Conservation (phyloP, 1,140 invertebrate species). For the Listronotus bonariensis region DNA sequence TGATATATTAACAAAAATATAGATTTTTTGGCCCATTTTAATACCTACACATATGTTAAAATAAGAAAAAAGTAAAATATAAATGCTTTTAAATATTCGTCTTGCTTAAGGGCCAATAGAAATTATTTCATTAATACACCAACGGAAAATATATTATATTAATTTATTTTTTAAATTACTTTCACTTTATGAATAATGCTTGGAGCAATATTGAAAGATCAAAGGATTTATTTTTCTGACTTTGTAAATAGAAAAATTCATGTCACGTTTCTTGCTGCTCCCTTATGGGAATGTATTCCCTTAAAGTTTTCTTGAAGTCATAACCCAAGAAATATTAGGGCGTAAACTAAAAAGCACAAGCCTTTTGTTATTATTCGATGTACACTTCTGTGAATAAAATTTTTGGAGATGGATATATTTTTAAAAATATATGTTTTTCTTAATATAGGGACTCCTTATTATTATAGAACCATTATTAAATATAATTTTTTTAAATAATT, state of each 20-base stretch:
- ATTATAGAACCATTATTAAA: too few relatives aligned
- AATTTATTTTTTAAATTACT: constrained; percentile 26
- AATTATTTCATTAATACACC: too few relatives aligned
- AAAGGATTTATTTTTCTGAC: constrained; percentile 26
- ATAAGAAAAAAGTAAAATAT: too few relatives aligned
- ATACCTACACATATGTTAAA: too few relatives aligned
- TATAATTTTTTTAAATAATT: too few relatives aligned
- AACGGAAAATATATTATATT: not conserved
- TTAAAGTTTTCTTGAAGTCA: constrained; percentile 21
- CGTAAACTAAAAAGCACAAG: constrained; percentile 21
- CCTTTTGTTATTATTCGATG: constrained; percentile 18
- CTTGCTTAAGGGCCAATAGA: too few relatives aligned
- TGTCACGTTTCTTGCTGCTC: constrained; percentile 20
- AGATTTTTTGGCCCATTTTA: too few relatives aligned
- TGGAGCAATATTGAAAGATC: constrained; percentile 33
- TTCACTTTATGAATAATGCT: constrained; percentile 29
- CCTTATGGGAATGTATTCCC: constrained; percentile 23
- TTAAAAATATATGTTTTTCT: too few relatives aligned
- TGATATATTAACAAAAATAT: too few relatives aligned
- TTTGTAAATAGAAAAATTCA: constrained; percentile 13
- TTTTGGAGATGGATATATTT: too few relatives aligned
- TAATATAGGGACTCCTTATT: too few relatives aligned
- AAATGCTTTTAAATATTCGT: too few relatives aligned
- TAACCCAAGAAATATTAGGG: constrained; percentile 19
- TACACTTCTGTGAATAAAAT: constrained; percentile 13